Evolutionary conservation across 30 jellyfish, hydroid and myxozoan species (phyloP).

Genomic region (Rhopilema esculentum): DNA sequence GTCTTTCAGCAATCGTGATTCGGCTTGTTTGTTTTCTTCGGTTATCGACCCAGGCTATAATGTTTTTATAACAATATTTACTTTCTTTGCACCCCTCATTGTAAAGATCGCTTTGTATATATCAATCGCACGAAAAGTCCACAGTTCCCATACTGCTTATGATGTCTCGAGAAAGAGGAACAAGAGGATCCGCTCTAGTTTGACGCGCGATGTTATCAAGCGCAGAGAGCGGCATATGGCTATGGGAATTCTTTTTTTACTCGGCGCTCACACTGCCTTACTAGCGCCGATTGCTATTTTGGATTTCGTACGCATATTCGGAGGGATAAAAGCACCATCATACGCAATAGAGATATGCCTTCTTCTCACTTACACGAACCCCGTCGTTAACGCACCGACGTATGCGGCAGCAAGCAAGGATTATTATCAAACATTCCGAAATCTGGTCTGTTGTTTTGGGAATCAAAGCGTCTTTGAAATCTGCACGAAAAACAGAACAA

Average conservation of each 20-base stretch:
- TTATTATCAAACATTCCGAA: slow-evolving; percentile 27
- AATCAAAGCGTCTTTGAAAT: not conserved
- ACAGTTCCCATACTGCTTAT: not conserved
- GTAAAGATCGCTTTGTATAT: slow-evolving; percentile 37
- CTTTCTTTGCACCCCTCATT: slow-evolving; percentile 66
- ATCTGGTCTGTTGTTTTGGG: slow-evolving; percentile 51
- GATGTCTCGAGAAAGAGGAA: not conserved
- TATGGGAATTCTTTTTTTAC: slow-evolving; percentile 41
- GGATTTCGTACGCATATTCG: slow-evolving; percentile 45
- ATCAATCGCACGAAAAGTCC: slow-evolving; percentile 28
- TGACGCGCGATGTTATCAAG: slow-evolving; percentile 22
- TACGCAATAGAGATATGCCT: slow-evolving; percentile 53
- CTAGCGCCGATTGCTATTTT: slow-evolving; percentile 53
- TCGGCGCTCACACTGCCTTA: slow-evolving; percentile 42
- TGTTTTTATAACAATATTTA: slow-evolving; percentile 30
- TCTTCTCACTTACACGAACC: slow-evolving; percentile 50
- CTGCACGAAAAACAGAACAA: not conserved
- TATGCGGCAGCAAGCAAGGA: slow-evolving; percentile 70
- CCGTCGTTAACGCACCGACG: slow-evolving; percentile 64
- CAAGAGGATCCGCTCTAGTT: slow-evolving; percentile 30
- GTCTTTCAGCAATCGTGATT: not conserved
- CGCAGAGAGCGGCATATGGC: slow-evolving; percentile 47
- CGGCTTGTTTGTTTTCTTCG: slow-evolving; percentile 47
- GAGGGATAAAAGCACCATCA: slow-evolving; percentile 34
- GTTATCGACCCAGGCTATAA: slow-evolving; percentile 48